These are phyloP conservation scores for Limosa lapponica DNA, from an alignment of 2,797 vertebrate species.

Conservation along the genomic window DNA sequence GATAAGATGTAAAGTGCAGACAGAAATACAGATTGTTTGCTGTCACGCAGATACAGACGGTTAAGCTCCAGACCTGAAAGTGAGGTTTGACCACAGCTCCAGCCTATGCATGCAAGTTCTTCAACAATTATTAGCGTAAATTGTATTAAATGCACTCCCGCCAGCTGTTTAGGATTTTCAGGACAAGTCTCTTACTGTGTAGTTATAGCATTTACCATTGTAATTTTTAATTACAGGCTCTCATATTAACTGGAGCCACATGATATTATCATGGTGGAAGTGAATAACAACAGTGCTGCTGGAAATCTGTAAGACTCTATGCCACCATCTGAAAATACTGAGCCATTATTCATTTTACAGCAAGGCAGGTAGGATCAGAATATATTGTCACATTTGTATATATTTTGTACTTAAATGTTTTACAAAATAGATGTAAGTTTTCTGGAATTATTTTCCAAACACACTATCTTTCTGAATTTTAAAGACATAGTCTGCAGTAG, in stretches of 20 bases:
- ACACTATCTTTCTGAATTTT: not conserved
- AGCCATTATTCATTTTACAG: not conserved
- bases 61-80: conserved; percentile 46
- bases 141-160: not conserved
- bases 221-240: conserved; percentile 60
- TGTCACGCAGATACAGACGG: not conserved
- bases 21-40: conserved; percentile 6
- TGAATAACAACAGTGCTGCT: not conserved
- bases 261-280: conserved; percentile 22
- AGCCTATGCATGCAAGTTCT: conserved; percentile 23
- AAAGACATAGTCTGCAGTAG: not conserved
- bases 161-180: conserved; percentile 65
- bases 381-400: not conserved
- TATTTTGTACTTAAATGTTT: not conserved
- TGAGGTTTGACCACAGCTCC: conserved; percentile 40
- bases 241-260: conserved; percentile 49
- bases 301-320: not conserved
- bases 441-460: not conserved
- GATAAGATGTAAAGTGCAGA: conserved; percentile 12
- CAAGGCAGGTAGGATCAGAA: not conserved
- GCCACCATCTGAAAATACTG: not conserved
- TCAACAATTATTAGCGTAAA: conserved; percentile 45
- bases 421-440: not conserved
- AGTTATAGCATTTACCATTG: conserved; percentile 48
- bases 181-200: conserved; percentile 46